Percentiles rank a stretch among this genome's conserved stretches.
Evolutionary conservation across 1,140 invertebrate genomes (phyloP).

Genomic region (Papilio helenus): DNA sequence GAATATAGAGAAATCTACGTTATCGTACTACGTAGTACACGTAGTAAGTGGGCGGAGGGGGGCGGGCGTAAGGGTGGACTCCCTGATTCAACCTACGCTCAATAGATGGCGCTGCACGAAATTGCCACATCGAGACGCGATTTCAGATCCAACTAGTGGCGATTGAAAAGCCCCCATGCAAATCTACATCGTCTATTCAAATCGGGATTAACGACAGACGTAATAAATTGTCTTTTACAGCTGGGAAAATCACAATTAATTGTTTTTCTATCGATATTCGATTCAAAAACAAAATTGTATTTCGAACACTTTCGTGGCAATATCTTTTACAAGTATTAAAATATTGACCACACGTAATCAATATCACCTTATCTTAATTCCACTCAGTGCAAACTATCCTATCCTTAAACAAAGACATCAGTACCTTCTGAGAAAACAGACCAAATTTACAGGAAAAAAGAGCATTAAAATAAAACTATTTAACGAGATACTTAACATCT

Average conservation of each 20-base stretch:
- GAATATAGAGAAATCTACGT: slow-evolving; percentile 52
- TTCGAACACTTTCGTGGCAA: too few species aligned
- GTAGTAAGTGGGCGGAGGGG: slow-evolving; percentile 47
- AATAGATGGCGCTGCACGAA: slow-evolving; percentile 74
- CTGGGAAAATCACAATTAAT: not conserved
- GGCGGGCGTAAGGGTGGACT: slow-evolving; percentile 31
- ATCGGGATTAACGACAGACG: slow-evolving; percentile 7
- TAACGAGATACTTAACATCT: slow-evolving; percentile 15
- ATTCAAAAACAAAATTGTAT: too few species aligned
- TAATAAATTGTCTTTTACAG: slow-evolving; percentile 19
- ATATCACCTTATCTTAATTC: too few species aligned
- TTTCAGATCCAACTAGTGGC: slow-evolving; percentile 49
- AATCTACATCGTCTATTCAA: slow-evolving; percentile 11
- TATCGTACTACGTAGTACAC: slow-evolving; percentile 53
- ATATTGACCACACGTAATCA: too few species aligned
- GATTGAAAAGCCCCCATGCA: slow-evolving; percentile 45
- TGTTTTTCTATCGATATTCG: not conserved
- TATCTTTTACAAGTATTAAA: too few species aligned
- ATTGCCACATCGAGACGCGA: slow-evolving; percentile 64
- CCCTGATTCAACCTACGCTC: slow-evolving; percentile 37
- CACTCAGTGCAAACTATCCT: not conserved
- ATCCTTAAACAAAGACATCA: slow-evolving; percentile 13
- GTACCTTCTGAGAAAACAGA: not conserved
- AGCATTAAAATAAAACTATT: slow-evolving; percentile 25
- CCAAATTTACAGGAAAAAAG: not conserved